Conservation (phyloP, 2,888 invertebrate genomes). For the Metopia argyrocephala region DNA sequence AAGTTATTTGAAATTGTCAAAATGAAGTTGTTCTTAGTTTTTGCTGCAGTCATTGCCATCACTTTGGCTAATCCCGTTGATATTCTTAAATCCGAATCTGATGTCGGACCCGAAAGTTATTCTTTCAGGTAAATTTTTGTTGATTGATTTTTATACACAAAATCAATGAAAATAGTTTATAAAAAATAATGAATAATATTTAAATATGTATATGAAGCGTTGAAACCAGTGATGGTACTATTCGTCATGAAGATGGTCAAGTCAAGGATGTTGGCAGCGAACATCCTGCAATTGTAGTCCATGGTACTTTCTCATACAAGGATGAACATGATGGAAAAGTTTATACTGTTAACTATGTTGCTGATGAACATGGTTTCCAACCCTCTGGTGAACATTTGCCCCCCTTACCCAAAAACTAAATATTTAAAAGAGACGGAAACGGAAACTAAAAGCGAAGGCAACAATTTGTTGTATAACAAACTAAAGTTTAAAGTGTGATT, state of each 20-base stretch:
- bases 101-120: slow-evolving; percentile 81
- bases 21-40: slow-evolving; percentile 70
- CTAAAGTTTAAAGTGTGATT: background rate
- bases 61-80: slow-evolving; percentile 71
- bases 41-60: slow-evolving; percentile 67
- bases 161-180: background rate
- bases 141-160: background rate
- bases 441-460: background rate
- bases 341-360: slow-evolving; percentile 79
- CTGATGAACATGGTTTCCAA: slow-evolving; percentile 75
- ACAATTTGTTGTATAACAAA: background rate
- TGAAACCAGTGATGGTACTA: slow-evolving; percentile 77
- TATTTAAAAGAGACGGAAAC: background rate
- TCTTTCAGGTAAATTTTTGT: slow-evolving; percentile 68
- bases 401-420: slow-evolving; percentile 50
- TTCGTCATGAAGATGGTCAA: slow-evolving; percentile 55
- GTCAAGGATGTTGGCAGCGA: slow-evolving; percentile 77
- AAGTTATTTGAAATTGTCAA: background rate
- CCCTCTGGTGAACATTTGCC: slow-evolving; percentile 79
- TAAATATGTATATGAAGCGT: slow-evolving; percentile 69
- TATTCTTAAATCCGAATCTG: slow-evolving; percentile 75
- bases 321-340: slow-evolving; percentile 80
- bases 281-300: slow-evolving; percentile 79
- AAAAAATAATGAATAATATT: slow-evolving; percentile 47
- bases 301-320: slow-evolving; percentile 79